Evolutionary conservation across 2,113 vertebrate genomes (phyloP), one percentile per base, ranked within the genome.

Genomic region (Microcebus lehilahytsara): DNA sequence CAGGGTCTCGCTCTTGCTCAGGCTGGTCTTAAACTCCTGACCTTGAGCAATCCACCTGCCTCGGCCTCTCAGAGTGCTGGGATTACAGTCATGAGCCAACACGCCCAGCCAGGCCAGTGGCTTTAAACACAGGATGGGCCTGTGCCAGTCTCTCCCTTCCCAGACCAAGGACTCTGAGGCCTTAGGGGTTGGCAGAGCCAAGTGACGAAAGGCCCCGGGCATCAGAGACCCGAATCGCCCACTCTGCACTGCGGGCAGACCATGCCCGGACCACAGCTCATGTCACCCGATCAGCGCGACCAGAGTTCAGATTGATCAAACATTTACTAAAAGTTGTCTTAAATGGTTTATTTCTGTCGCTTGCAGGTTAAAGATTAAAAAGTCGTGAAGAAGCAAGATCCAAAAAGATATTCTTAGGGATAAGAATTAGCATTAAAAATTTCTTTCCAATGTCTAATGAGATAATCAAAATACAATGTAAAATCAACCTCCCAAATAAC

Each of bases 231-330:
- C 10, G 23, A 49, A 20, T 1, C 4, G 8, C 46, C 30, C 42
- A 74, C 20, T 5, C 4, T 9, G 20, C 9, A 8, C 32, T 12
- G 1, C 9, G 3, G 22, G 19, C 32, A 64, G 0, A 27, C n/a
- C 11, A 77, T 30, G 58, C 37, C 2, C 32, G 12, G 10, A 37
- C 22, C 23, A 1, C 37, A 11, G 60, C 1, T 58, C 37, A 6
- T 5, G 20, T 25, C 13, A 14, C 32, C 9, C 1, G 16, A 25
- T 32, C 30, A 42, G 30, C 5, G 8, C 30, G 12, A 2, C 13
- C 42, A 30, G 22, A 37, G 40, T 5, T 34, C 78, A 25, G 6
- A 72, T 3, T 13, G 56, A 30, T n/a, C 64, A 80, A 75, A 66
- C 19, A 12, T 13, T 23, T 27, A 7, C 25, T 34, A 11, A 42